phyloP scores from a whole-genome alignment of 2,797 vertebrate genomes.

The Centropyge bicolor region DNA sequence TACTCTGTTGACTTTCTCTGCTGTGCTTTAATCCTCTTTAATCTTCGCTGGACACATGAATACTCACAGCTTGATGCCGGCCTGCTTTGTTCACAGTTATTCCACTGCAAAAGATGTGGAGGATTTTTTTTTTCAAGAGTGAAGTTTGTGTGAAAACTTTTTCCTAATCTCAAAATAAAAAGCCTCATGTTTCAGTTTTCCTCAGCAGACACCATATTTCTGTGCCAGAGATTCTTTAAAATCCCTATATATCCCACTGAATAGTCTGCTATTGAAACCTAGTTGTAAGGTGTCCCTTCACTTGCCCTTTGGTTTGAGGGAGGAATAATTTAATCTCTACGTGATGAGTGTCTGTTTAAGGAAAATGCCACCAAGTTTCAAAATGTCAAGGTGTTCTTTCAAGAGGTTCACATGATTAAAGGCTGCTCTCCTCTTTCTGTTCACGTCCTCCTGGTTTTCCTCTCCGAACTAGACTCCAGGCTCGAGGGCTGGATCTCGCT shows the following conservation, averaged over 20 bases:
- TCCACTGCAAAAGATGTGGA: constrained; percentile 33
- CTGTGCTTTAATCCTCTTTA: constrained; percentile 63
- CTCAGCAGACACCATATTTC: not conserved
- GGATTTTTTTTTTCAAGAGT: not conserved
- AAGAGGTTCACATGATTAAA: constrained; percentile 45
- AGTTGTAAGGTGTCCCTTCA: constrained; percentile 22
- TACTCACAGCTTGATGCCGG: constrained; percentile 46
- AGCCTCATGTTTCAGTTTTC: not conserved
- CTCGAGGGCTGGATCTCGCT: constrained; percentile 95
- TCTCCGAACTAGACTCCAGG: constrained; percentile 86
- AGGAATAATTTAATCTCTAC: constrained; percentile 35
- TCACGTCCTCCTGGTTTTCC: constrained; percentile 51
- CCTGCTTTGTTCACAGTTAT: constrained; percentile 28
- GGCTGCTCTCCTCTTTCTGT: constrained; percentile 26
- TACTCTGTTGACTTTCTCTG: constrained; percentile 48
- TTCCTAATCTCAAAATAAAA: not conserved
- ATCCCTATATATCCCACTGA: not conserved
- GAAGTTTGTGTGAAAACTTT: constrained; percentile 11
- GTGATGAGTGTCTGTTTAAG: constrained; percentile 24
- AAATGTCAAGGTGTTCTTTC: constrained; percentile 63
- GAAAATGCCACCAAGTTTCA: constrained; percentile 51
- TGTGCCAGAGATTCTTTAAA: not conserved
- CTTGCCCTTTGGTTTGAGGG: constrained; percentile 20
- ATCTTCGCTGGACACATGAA: constrained; percentile 37
- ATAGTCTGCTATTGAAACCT: not conserved